Evolutionary conservation across 2,888 invertebrate species (phyloP).

Genomic region (Argyra leucocephala): DNA sequence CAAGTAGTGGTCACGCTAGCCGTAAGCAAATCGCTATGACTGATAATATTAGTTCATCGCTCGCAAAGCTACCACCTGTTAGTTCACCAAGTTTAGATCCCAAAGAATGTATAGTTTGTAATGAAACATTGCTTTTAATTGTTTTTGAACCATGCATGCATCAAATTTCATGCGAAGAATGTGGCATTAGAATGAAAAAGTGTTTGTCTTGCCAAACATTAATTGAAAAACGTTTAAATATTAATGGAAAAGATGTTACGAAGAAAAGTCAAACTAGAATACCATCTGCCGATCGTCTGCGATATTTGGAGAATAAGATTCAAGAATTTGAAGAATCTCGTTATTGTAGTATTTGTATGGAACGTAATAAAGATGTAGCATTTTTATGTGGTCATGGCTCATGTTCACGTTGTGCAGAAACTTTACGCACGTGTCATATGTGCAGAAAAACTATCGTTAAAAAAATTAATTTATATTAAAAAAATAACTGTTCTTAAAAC

Average conservation of each 20-base stretch:
- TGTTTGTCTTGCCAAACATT: conserved; percentile 57
- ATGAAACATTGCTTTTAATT: conserved; percentile 55
- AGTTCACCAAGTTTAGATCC: conserved; percentile 22
- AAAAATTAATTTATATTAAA: conserved; percentile 42
- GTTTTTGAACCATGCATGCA: conserved; percentile 66
- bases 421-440: conserved; percentile 78
- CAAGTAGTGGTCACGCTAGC: conserved; percentile 12
- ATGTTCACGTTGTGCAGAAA: conserved; percentile 71
- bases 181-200: conserved; percentile 67
- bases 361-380: conserved; percentile 67
- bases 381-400: conserved; percentile 84
- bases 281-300: conserved; percentile 56
- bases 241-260: conserved; percentile 46
- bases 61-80: conserved; percentile 32
- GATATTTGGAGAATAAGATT: conserved; percentile 63
- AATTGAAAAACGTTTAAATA: conserved; percentile 50
- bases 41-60: conserved; percentile 8
- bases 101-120: conserved; percentile 60
- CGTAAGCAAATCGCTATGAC: conserved; percentile 9
- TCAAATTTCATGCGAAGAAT: conserved; percentile 63
- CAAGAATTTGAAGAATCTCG: conserved; percentile 80
- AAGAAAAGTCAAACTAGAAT: conserved; percentile 45
- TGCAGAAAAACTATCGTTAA: conserved; percentile 43
- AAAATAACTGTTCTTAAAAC: background rate
- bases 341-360: conserved; percentile 82